These are phyloP conservation scores for Rhamphomyia laevipes DNA, from an alignment of 2,888 invertebrate genomes.

Conservation along the genomic window DNA sequence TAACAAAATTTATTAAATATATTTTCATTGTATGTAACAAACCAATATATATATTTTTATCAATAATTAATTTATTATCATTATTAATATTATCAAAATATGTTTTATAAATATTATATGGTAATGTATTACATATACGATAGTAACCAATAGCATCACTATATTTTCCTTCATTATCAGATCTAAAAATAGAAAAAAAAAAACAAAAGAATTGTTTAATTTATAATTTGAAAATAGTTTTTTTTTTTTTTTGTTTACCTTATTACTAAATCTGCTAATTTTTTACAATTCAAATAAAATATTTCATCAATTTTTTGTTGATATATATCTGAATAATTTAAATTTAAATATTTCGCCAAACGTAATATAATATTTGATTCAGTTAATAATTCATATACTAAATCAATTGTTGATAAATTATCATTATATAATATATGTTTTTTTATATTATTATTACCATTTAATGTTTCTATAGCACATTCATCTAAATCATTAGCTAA, in stretches of 20 bases:
- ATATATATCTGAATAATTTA: not conserved
- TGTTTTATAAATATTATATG: constrained; percentile 25
- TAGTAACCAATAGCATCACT: constrained; percentile 35
- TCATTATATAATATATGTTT: not conserved
- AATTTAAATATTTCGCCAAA: constrained; percentile 2
- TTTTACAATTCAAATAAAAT: constrained; percentile 25
- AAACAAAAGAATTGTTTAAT: no score
- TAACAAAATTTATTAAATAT: constrained; percentile 27
- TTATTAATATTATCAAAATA: constrained; percentile 9
- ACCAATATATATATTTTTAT: constrained; percentile 22
- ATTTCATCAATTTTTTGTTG: constrained; percentile 1
- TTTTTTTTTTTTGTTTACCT: no score
- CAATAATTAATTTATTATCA: constrained; percentile 4
- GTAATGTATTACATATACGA: constrained; percentile 32
- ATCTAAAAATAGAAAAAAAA: constrained; percentile 19
- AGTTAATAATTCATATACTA: constrained; percentile 49
- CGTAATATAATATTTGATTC: constrained; percentile 60
- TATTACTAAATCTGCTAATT: constrained; percentile 34
- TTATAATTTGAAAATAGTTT: no score
- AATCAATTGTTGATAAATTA: not conserved
- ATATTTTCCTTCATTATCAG: constrained; percentile 32
- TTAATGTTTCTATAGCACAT: constrained; percentile 43
- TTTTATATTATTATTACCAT: not conserved
- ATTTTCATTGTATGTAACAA: constrained; percentile 32
- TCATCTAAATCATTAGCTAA: constrained; percentile 59